Conservation (phyloP, 2,888 invertebrate species). For the Polymixis flavicincta region DNA sequence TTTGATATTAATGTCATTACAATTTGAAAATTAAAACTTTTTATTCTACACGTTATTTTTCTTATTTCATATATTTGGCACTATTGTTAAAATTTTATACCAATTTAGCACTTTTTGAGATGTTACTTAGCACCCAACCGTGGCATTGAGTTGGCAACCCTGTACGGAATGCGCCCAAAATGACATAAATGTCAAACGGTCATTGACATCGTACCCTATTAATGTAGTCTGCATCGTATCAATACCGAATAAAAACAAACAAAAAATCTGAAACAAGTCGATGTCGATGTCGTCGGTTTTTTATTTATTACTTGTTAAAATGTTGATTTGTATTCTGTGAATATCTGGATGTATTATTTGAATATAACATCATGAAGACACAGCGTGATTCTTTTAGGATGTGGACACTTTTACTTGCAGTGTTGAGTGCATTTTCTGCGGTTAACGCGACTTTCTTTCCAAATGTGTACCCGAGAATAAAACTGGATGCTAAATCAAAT, state of each 20-base stretch:
- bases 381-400: constrained; percentile 6
- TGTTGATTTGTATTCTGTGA: background rate
- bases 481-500: constrained; percentile 69
- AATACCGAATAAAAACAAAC: constrained; percentile 20
- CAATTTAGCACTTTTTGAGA: no score
- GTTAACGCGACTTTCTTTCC: constrained; percentile 71
- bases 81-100: no score
- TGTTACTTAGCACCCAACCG: no score
- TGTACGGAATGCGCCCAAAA: no score
- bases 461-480: constrained; percentile 81
- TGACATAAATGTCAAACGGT: constrained; percentile 22
- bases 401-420: constrained; percentile 22
- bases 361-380: background rate
- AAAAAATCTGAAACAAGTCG: background rate
- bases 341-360: background rate
- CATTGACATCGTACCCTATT: background rate
- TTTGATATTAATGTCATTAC: no score
- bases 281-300: background rate
- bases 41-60: no score
- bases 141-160: no score
- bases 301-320: background rate
- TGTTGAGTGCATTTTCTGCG: constrained; percentile 31
- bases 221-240: no score
- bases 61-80: no score
- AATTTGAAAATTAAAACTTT: no score